A percentile compares a stretch with the other conserved stretches of the same genome.
These are phyloP conservation scores for Atherinosoma microstoma DNA, from an alignment of 2,797 vertebrate species.

Conservation along the genomic window DNA sequence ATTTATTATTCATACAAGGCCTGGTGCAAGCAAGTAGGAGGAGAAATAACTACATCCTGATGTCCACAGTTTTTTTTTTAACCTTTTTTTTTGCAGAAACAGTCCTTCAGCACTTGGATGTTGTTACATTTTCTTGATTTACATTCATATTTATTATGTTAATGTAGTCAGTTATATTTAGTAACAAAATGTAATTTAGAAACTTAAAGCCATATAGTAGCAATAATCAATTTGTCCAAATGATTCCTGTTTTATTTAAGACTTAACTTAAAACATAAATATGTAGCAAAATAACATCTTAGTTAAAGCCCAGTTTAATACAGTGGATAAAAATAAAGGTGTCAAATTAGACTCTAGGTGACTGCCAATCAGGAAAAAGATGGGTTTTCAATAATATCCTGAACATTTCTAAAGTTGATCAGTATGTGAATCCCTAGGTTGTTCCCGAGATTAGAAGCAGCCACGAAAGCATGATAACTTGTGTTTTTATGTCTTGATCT, in stretches of 20 bases:
- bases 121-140: not conserved
- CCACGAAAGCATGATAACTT: no score
- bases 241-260: not conserved
- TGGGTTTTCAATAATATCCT: no score
- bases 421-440: no score
- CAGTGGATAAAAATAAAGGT: no score
- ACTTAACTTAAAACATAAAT: no score
- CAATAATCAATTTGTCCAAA: not conserved
- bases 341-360: no score
- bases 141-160: slow-evolving; percentile 1
- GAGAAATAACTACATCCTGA: slow-evolving; percentile 20
- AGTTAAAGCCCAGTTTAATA: no score
- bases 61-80: slow-evolving; percentile 13
- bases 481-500: no score
- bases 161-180: not conserved
- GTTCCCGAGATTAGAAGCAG: no score
- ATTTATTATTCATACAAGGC: slow-evolving; percentile 57
- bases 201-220: not conserved
- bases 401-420: no score
- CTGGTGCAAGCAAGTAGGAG: slow-evolving; percentile 31
- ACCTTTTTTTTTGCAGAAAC: not conserved
- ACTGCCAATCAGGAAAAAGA: no score
- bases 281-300: not conserved
- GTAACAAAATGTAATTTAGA: not conserved
- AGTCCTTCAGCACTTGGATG: not conserved